Base-by-base conservation (phyloP, 2,797 vertebrate genomes). In the Apogon hyalosoma region DNA sequence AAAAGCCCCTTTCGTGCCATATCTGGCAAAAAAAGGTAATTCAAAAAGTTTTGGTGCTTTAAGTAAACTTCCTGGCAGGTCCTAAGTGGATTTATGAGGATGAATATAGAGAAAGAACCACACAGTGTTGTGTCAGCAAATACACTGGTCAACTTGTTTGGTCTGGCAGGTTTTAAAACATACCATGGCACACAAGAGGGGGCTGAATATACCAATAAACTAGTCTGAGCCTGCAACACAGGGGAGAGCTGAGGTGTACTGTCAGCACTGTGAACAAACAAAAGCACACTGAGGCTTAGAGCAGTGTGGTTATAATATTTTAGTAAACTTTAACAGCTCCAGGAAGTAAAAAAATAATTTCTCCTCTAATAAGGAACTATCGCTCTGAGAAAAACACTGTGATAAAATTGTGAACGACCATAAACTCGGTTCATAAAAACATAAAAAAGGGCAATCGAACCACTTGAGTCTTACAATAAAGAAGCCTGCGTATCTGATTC, bases 361-460 rank as follows among this genome's bases (percentile, higher is more conserved):
- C 80, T 75, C 69, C 45, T 81, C 75, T 82, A 85, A 87, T 88
- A 83, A 88, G 69, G 75, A 87, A 66, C 66, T 66, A 84, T 70
- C 48, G 82, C 83, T 84, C 57, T 63, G 73, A 83, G 84, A 84
- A 83, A 88, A 72, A 77, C 58, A 38, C 16, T 0, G 85, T 67
- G 75, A 82, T 90, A 87, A 91, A 89, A 79, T 4, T 0, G 18
- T 72, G 73, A 66, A 57, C 5, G 66, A 71, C 88, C 88, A 50
- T 92, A 90, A 91, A 92, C 63, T 52, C 43, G 46, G 33, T 77
- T 82, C 84, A 85, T 90, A 82, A 88, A 90, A 84, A 83, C 84
- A 73, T 84, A 83, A 87, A 90, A 82, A 66, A 76, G 69, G 66
- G 60, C 70, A 66, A 82, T 69, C 15, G 67, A 85, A 57, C 59